Evolutionary conservation across 2,888 invertebrate genomes (phyloP), one percentile per base, ranked within the genome.

Genomic region (Antitype chi): DNA sequence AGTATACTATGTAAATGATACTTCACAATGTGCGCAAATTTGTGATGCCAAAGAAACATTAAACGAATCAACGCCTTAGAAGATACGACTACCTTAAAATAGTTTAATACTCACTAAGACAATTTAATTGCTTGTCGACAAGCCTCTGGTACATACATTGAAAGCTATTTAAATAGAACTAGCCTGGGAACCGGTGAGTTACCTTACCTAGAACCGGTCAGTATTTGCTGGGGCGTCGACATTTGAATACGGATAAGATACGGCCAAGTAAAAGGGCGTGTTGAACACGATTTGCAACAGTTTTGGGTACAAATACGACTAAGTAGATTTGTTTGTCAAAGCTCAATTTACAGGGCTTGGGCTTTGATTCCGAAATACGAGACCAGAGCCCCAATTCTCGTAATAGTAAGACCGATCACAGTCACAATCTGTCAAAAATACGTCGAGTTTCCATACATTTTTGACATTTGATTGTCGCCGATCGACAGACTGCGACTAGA

Each of bases 201-300:
- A 76, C 70, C 86, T 87, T 52, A 64, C 70, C 25, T 20, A 85
- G 84, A 88, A 90, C 90, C 88, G 89, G 90, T 89, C 84, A 80
- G 77, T 82, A 63, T 85, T 85, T 84, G 86, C 70, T 71, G 71
- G 88, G 88, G 89, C 90, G 84, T 84, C 86, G 89, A 85, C 89
- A 87, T 87, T 84, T 81, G 79, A 82, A 85, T 87, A 77, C 68
- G 74, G 84, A 84, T 84, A 84, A 81, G 81, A 84, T 84, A 83
- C 47, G n/a, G 66, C 69, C 52, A 72, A 64, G 43, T 82, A 69
- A 76, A 81, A 78, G 78, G 78, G 78, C 53, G 75, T 49, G 82
- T 76, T 38, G 38, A 52, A 85, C 82, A 75, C 64, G 81, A 77
- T 76, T 80, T 72, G 70, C 32, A 28, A 79, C 32, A 70, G 64